Evolutionary conservation across 2,113 vertebrate genomes (phyloP).

Genomic region (Seriola quinqueradiata): DNA sequence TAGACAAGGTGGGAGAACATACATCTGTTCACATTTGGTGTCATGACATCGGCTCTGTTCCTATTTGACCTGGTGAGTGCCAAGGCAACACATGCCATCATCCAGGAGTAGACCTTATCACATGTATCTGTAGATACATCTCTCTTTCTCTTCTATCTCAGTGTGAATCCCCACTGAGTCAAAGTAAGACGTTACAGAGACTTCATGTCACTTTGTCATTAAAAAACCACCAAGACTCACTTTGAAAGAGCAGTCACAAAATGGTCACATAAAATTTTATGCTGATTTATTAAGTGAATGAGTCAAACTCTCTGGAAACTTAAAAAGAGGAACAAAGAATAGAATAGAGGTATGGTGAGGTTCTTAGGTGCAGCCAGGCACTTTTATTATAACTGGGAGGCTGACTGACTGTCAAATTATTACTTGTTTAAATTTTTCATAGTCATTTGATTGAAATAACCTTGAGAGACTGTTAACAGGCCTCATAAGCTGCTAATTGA

Average conservation of each 20-base stretch:
- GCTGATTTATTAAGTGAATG: not conserved
- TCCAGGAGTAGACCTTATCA: not conserved
- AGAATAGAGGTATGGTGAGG: not conserved
- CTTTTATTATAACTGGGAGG: not conserved
- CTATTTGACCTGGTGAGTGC: slow-evolving; percentile 14
- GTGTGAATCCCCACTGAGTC: not conserved
- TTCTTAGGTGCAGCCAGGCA: not conserved
- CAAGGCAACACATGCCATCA: slow-evolving; percentile 7
- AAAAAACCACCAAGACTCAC: slow-evolving; percentile 11
- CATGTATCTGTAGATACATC: not conserved
- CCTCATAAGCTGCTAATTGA: not conserved
- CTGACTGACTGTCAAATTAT: not conserved
- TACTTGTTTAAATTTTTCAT: not conserved
- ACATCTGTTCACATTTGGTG: slow-evolving; percentile 12
- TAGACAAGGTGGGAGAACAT: slow-evolving; percentile 21
- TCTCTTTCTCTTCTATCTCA: slow-evolving; percentile 3
- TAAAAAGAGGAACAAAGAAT: not conserved
- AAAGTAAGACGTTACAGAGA: not conserved
- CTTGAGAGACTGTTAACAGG: not conserved
- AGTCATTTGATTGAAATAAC: not conserved
- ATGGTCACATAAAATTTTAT: not conserved
- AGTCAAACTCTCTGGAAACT: not conserved
- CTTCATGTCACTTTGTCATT: slow-evolving; percentile 2
- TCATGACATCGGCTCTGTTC: slow-evolving; percentile 1
- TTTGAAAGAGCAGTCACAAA: slow-evolving; percentile 8